Base-by-base conservation (phyloP, 2,888 invertebrate species). In the Harpalus rubripes region DNA sequence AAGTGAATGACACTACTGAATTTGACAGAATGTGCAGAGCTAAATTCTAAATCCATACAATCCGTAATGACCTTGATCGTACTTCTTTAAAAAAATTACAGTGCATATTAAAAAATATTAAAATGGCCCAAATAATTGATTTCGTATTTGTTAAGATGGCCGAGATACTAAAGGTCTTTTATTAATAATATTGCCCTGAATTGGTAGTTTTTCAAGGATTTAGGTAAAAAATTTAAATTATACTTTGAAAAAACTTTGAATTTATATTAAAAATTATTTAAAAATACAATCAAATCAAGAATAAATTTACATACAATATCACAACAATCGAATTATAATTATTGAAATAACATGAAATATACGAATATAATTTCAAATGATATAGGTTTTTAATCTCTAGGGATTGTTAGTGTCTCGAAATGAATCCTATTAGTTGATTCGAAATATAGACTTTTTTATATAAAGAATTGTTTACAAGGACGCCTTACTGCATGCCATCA, bases 401-500 rank as follows among this genome's bases (percentile, higher is more conserved):
- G 7, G 68, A 26, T 68, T 68, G 32, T 39, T 32, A 68, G 39
- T 63, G 68, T 65, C 15, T 39, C 39, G 32, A 68, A 39, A 68
- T 68, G 41, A 39, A 39, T 68, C 68, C 26, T 22, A 63, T 26
- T 63, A 63, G 63, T 63, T 63, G 63, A 63, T 18, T 22, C 0
- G 22, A 22, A 63, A 63, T 22, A 1, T 22, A 18, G 26, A 63
- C 10, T 22, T 63, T 22, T 59, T 52, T 52, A 52, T 52, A 52
- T 52, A 12, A 52, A 59, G 18, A 15, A n/a, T 18, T 68, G 41
- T 68, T 39, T 39, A 7, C 68, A 39, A 97, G 94, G 98, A 98
- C 92, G 95, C 97, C 16, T 92, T 99, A 65, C 93, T 99, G 44
- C 98, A 99, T 90, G 99, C 99, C 81, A 99, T 99, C 89, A 98